phyloP scores from a whole-genome alignment of 2,113 vertebrate species.

The Sander lucioperca region DNA sequence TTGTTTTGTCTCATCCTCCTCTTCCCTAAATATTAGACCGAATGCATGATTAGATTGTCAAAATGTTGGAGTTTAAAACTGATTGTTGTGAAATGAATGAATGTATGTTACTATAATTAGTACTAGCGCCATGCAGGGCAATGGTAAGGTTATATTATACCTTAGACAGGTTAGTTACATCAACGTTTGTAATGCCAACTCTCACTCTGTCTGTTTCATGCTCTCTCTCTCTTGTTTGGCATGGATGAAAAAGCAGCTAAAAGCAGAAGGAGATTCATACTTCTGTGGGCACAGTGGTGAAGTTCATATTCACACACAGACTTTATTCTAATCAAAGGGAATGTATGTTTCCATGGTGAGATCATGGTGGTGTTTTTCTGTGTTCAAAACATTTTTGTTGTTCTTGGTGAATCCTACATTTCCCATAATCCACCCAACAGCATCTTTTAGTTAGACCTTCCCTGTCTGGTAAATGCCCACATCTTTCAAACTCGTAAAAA shows the following conservation, averaged over 20 bases:
- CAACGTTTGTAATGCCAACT: too few relatives aligned
- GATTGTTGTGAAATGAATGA: neutral
- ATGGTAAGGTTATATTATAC: neutral
- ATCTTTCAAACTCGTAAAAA: neutral
- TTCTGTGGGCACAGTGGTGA: constrained; percentile 5
- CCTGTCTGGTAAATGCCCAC: neutral
- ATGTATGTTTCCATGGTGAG: constrained; percentile 51
- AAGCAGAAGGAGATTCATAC: constrained; percentile 9
- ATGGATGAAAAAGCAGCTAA: neutral
- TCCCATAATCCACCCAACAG: neutral
- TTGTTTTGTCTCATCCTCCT: neutral
- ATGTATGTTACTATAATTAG: neutral
- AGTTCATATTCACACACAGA: constrained; percentile 9
- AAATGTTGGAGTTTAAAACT: neutral
- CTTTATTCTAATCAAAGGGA: constrained; percentile 20
- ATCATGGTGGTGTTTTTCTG: neutral
- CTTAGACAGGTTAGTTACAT: neutral
- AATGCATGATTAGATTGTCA: neutral
- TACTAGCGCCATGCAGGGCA: neutral
- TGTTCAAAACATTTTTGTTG: neutral
- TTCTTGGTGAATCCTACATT: neutral
- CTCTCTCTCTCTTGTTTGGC: neutral
- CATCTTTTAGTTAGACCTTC: neutral
- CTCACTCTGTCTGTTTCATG: neutral
- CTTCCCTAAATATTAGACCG: neutral